Evolutionary conservation across 2,113 vertebrate species (phyloP), one percentile per base, ranked within the genome.

Genomic region (Bubalus kerabau): DNA sequence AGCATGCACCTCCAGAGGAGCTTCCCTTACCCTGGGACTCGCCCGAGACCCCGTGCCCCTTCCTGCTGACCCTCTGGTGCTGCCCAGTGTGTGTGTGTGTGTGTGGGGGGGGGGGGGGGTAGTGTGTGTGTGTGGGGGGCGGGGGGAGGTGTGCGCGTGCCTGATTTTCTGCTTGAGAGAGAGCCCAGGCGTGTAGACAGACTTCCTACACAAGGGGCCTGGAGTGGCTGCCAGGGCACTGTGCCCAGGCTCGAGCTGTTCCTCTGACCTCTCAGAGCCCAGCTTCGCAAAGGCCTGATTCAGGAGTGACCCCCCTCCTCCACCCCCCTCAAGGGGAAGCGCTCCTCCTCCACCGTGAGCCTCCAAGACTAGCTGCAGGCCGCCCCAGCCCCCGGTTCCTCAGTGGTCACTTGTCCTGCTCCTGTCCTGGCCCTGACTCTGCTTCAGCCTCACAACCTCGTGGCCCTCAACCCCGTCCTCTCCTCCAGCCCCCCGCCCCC

Each of bases 401-500:
- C 16, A 3, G 46, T 0, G 12, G 57, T 67, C 80, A 7, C 19
- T 46, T 3, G 5, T 15, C 24, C 17, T 1, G 2, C 54, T 56
- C 64, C 26, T 32, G 40, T 48, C 71, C 43, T 30, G 30, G 71
- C 28, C 71, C 57, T 57, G 40, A 7, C 52, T 62, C 30, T 3
- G 62, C 24, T 8, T 15, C 32, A 1, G 67, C 67, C 83, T 30
- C 9, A 15, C 11, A 14, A 59, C 7, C 54, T 40, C 74, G 40
- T 0, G 3, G 28, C 54, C 78, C 46, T 46, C 36, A 32, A 4
- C 81, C 36, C 21, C 1, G 1, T 1, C 19, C 16, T n/a, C 30
- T 30, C 30, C 40, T 19, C 0, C 50, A 2, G 36, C 4, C 28
- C 1, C 62, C 59, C 0, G 0, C 30, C 40, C 67, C n/a, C 2